Conservation (phyloP, 2,797 vertebrate genomes). For the Lepus oiostolus region DNA sequence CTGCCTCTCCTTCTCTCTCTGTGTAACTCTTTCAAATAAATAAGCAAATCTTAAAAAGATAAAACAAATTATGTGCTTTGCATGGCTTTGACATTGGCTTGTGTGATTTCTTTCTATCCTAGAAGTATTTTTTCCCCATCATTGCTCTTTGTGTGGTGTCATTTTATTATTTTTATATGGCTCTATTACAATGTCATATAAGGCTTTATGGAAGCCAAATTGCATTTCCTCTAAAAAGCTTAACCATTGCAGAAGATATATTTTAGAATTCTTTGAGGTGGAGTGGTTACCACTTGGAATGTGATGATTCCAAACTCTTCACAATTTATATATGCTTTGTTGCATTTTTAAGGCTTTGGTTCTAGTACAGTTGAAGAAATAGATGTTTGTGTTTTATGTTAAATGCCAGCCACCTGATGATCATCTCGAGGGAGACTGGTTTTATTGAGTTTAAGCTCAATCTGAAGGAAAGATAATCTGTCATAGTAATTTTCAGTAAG, state of each 20-base stretch:
- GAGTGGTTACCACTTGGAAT: neutral
- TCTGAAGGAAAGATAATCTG: slow-evolving; percentile 65
- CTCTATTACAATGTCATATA: slow-evolving; percentile 5
- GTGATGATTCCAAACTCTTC: slow-evolving; percentile 6
- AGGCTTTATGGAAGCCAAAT: slow-evolving; percentile 43
- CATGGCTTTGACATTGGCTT: slow-evolving; percentile 11
- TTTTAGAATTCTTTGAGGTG: slow-evolving; percentile 21
- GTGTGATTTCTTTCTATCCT: slow-evolving; percentile 19
- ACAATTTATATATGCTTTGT: neutral
- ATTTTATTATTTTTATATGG: slow-evolving; percentile 69
- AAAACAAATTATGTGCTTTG: neutral
- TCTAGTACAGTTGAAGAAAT: slow-evolving; percentile 45
- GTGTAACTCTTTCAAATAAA: too few relatives aligned
- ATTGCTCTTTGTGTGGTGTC: slow-evolving; percentile 1
- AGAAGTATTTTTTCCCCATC: slow-evolving; percentile 1
- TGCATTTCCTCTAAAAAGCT: neutral
- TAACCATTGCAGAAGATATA: slow-evolving; percentile 58
- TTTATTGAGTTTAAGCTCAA: slow-evolving; percentile 63
- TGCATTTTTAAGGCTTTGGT: slow-evolving; percentile 53
- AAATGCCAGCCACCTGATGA: slow-evolving; percentile 46
- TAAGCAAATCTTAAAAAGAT: too few relatives aligned
- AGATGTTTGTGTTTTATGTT: neutral
- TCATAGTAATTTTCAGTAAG: slow-evolving; percentile 55
- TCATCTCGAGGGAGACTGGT: slow-evolving; percentile 60
- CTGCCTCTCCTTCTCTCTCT: too few relatives aligned